Percentiles rank a stretch among this genome's conserved stretches.
These are phyloP conservation scores for Larimichthys polyactis DNA, from an alignment of 2,113 vertebrate genomes.

Conservation along the genomic window DNA sequence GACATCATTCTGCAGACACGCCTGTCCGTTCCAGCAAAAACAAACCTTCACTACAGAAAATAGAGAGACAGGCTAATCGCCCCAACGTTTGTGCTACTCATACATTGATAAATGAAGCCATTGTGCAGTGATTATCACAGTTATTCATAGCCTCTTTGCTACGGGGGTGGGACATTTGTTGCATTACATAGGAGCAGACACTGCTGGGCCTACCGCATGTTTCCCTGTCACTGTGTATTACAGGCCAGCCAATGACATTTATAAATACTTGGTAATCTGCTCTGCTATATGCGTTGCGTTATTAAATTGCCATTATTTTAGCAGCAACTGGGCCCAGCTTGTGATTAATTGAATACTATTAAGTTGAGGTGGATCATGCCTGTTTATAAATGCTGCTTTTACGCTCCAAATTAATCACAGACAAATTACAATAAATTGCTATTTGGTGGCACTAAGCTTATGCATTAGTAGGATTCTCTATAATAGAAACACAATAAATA, in stretches of 20 bases:
- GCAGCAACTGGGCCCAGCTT: constrained; percentile 60
- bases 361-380: constrained; percentile 76
- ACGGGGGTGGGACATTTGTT: constrained; percentile 80
- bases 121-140: constrained; percentile 84
- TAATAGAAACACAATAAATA: constrained; percentile 48
- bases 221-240: constrained; percentile 81
- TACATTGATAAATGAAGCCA: constrained; percentile 84
- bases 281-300: constrained; percentile 71
- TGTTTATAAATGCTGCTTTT: constrained; percentile 76
- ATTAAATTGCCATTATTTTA: constrained; percentile 84
- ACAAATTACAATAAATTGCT: constrained; percentile 72
- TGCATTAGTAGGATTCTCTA: constrained; percentile 31
- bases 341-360: constrained; percentile 83
- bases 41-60: constrained; percentile 60
- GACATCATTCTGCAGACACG: constrained; percentile 58
- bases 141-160: constrained; percentile 82
- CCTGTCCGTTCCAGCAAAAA: constrained; percentile 49
- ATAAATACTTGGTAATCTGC: constrained; percentile 82
- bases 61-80: constrained; percentile 67
- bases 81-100: constrained; percentile 57
- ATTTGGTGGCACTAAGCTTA: constrained; percentile 51
- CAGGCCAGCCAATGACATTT: constrained; percentile 77
- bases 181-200: constrained; percentile 81
- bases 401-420: constrained; percentile 75
- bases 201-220: constrained; percentile 70